A percentile compares a stretch with the other conserved stretches of the same genome.
These are phyloP conservation scores for Mantis religiosa DNA, from an alignment of 2,888 invertebrate species.

Conservation along the genomic window DNA sequence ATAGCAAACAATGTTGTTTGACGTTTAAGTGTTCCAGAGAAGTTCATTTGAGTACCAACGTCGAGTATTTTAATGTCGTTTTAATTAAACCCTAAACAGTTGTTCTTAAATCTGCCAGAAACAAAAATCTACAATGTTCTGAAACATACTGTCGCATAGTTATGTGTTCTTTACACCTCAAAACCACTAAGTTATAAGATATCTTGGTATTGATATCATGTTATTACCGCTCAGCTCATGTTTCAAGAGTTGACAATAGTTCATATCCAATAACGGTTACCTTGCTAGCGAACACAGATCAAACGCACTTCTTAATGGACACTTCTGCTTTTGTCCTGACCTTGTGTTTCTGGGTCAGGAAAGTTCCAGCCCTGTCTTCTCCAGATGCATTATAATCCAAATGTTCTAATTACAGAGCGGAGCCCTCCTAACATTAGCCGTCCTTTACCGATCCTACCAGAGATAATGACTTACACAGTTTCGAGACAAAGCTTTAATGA, in stretches of 20 bases:
- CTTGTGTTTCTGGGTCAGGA: neutral
- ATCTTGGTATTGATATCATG: neutral
- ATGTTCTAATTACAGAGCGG: too few relatives aligned
- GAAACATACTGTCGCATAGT: neutral
- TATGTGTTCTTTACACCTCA: neutral
- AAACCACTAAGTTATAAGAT: neutral
- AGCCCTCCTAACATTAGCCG: neutral
- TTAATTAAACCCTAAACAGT: too few relatives aligned
- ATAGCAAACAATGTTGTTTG: too few relatives aligned
- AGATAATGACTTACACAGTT: neutral
- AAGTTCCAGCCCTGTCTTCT: too few relatives aligned
- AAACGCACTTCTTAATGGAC: neutral
- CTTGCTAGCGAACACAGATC: neutral
- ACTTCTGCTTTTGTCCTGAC: neutral
- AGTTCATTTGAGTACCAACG: too few relatives aligned
- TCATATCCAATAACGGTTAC: neutral
- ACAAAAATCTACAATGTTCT: too few relatives aligned
- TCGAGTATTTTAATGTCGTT: too few relatives aligned
- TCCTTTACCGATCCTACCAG: neutral
- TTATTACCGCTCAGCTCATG: neutral
- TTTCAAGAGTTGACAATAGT: neutral
- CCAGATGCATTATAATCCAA: too few relatives aligned
- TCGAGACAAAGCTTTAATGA: neutral
- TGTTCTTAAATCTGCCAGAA: too few relatives aligned
- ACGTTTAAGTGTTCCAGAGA: too few relatives aligned